Evolutionary conservation across 2,797 vertebrate genomes (phyloP).

Genomic region (Meda fulgida): DNA sequence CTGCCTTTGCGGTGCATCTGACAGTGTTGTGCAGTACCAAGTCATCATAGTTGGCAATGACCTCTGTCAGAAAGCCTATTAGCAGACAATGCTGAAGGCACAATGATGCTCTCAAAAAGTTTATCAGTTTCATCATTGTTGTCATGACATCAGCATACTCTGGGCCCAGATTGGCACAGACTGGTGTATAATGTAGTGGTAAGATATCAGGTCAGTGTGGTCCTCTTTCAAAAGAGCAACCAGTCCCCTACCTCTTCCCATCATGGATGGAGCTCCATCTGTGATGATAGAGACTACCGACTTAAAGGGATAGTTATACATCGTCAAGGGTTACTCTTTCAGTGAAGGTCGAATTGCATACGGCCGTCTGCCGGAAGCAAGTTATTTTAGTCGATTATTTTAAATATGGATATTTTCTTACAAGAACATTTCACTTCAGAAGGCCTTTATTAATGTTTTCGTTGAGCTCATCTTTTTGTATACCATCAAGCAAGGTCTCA

Average conservation of each 20-base stretch:
- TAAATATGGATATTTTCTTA: too few relatives aligned
- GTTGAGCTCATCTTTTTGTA: too few relatives aligned
- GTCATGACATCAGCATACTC: neutral
- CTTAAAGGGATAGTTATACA: too few relatives aligned
- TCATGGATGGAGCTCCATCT: constrained; percentile 13
- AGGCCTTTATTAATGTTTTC: too few relatives aligned
- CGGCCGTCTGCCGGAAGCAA: too few relatives aligned
- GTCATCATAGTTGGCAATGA: constrained; percentile 1
- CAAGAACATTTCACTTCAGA: too few relatives aligned
- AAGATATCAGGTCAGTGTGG: neutral
- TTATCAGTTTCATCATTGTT: neutral
- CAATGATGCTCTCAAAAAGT: neutral
- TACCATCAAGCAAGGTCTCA: neutral
- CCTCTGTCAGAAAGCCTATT: neutral
- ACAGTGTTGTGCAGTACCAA: neutral
- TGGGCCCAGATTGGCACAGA: neutral
- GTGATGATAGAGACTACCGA: neutral
- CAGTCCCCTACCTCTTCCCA: neutral
- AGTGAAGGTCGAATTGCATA: too few relatives aligned
- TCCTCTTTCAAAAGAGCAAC: constrained; percentile 7
- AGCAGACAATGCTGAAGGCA: neutral
- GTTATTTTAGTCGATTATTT: too few relatives aligned
- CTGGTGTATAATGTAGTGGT: neutral
- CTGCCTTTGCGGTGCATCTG: neutral
- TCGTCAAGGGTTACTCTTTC: too few relatives aligned